Percentiles rank a stretch among this genome's conserved stretches.
phyloP scores from a whole-genome alignment of 92 coral and sea anemone species.

The Paramuricea clavata region DNA sequence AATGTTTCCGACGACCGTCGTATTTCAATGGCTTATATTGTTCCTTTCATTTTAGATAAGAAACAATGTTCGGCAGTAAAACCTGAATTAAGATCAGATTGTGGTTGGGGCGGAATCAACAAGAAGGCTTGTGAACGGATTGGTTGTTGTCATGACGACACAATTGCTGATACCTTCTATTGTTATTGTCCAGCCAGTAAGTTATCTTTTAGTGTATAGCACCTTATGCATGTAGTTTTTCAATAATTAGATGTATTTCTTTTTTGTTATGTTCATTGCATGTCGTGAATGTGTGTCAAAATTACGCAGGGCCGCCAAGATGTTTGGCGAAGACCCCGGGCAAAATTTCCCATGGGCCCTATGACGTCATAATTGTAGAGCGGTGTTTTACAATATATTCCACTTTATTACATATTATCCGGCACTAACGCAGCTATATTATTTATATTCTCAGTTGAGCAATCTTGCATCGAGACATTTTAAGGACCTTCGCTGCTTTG shows the following conservation, averaged over 20 bases:
- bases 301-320: no score
- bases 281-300: no score
- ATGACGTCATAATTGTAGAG: no score
- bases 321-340: no score
- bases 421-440: no score
- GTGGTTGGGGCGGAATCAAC: constrained; percentile 94
- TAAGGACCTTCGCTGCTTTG: no score
- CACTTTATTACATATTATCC: no score
- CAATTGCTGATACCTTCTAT: constrained; percentile 51
- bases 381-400: no score
- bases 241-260: no score
- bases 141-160: constrained; percentile 88
- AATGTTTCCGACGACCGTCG: background rate
- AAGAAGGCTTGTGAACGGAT: constrained; percentile 61
- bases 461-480: no score
- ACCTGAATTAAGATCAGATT: constrained; percentile 80
- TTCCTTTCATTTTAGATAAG: constrained; percentile 10
- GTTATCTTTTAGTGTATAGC: background rate
- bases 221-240: background rate
- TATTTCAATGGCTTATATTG: background rate
- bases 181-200: constrained; percentile 87
- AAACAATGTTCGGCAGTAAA: constrained; percentile 79
- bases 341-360: no score
- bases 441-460: no score
- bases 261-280: background rate